Evolutionary conservation across 1,140 invertebrate genomes (phyloP).

Genomic region (Schmidtea mediterranea): DNA sequence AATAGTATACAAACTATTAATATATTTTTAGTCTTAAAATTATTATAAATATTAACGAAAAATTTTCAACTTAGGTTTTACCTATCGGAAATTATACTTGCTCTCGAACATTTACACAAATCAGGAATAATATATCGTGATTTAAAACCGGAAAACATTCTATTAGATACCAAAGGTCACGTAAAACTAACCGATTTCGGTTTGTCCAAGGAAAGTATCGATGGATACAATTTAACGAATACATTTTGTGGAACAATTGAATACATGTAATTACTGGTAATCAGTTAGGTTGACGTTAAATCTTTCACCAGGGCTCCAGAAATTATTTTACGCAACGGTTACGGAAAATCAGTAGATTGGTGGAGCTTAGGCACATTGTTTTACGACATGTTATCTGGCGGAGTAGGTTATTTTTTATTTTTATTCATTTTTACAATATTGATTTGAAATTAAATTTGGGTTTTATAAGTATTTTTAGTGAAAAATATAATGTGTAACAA

Average conservation of each 20-base stretch:
- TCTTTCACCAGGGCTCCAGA: conserved; percentile 46
- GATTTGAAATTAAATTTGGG: too few species aligned
- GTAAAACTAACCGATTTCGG: conserved; percentile 82
- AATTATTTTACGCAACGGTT: conserved; percentile 28
- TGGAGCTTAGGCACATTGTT: conserved; percentile 1
- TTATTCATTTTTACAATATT: too few species aligned
- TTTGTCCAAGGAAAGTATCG: conserved; percentile 88
- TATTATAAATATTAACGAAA: too few species aligned
- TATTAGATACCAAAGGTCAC: conserved; percentile 41
- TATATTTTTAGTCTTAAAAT: too few species aligned
- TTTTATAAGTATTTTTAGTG: too few species aligned
- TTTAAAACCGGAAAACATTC: conserved; percentile 68
- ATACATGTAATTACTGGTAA: conserved; percentile 46
- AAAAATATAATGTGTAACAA: too few species aligned
- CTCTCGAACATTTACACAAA: conserved; percentile 62
- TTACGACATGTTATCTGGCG: conserved; percentile 23
- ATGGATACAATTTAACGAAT: conserved; percentile 63
- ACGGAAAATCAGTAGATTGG: conserved; percentile 6
- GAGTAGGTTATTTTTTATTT: not conserved
- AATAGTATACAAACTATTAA: too few species aligned
- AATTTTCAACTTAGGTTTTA: conserved; percentile 38
- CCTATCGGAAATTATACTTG: conserved; percentile 64
- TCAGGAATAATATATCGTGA: conserved; percentile 41
- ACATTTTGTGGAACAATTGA: conserved; percentile 88
- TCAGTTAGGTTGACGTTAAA: not conserved